These are phyloP conservation scores for Hippopotamyrus pictus DNA, from an alignment of 2,797 vertebrate genomes.

Conservation along the genomic window DNA sequence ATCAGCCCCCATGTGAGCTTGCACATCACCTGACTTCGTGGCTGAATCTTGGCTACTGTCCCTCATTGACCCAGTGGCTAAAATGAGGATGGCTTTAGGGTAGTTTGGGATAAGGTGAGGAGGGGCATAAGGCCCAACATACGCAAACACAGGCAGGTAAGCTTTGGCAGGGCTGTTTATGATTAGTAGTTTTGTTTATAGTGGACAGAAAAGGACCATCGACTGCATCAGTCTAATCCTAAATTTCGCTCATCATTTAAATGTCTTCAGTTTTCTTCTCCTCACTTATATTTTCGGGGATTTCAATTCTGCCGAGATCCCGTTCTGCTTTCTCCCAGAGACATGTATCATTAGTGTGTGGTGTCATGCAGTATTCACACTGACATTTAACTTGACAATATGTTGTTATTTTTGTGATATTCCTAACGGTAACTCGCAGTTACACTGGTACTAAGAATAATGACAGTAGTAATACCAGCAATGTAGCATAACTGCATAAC, in stretches of 20 bases:
- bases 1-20: not conserved
- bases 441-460: constrained; percentile 11
- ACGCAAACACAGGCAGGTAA: not conserved
- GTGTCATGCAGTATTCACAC: not conserved
- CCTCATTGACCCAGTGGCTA: not conserved
- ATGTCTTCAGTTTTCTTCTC: not conserved
- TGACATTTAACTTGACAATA: constrained; percentile 9
- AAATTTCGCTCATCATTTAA: not conserved
- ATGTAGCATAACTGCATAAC: not conserved
- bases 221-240: not conserved
- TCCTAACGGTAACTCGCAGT: not conserved
- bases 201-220: not conserved
- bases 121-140: not conserved
- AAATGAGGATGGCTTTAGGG: not conserved
- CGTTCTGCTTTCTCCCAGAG: not conserved
- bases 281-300: not conserved
- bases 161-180: not conserved
- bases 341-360: constrained; percentile 3
- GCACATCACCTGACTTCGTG: not conserved
- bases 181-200: not conserved
- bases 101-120: not conserved
- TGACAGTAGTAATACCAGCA: not conserved
- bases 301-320: not conserved
- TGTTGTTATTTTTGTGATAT: constrained; percentile 2
- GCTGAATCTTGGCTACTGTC: not conserved